Evolutionary conservation across 2,888 invertebrate species (phyloP).

Genomic region (Xanthorhoe spadicearia): DNA sequence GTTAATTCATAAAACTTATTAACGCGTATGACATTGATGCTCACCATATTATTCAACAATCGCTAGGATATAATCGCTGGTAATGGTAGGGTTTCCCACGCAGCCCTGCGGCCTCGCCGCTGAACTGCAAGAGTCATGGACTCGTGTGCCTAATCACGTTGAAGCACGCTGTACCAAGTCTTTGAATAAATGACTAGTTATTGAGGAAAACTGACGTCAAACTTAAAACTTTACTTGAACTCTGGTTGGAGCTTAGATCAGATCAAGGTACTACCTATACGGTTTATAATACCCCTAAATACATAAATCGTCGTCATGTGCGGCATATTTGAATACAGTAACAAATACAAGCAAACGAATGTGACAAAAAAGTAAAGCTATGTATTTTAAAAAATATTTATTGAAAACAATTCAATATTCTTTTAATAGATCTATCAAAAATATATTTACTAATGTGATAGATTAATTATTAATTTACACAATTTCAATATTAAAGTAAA

Average conservation of each 20-base stretch:
- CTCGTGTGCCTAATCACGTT: slow-evolving; percentile 38
- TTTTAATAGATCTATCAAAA: too few relatives aligned
- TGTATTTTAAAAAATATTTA: too few relatives aligned
- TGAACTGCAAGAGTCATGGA: slow-evolving; percentile 68
- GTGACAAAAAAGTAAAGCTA: too few relatives aligned
- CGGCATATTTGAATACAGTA: too few relatives aligned
- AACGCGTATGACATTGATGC: slow-evolving; percentile 28
- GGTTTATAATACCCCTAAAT: too few relatives aligned
- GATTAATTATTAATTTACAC: too few relatives aligned
- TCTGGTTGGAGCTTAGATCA: neutral
- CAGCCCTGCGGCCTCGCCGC: slow-evolving; percentile 67
- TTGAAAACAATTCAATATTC: too few relatives aligned
- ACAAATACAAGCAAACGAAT: too few relatives aligned
- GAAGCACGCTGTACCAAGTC: slow-evolving; percentile 27
- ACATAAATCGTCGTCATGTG: too few relatives aligned
- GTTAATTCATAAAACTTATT: neutral
- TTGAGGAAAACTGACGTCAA: slow-evolving; percentile 25
- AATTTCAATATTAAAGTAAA: too few relatives aligned
- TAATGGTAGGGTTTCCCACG: slow-evolving; percentile 61
- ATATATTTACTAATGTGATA: too few relatives aligned
- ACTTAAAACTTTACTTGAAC: neutral
- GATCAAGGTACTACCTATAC: too few relatives aligned
- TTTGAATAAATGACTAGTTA: slow-evolving; percentile 25
- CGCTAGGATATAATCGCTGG: slow-evolving; percentile 26
- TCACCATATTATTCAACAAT: slow-evolving; percentile 32